Evolutionary conservation across 2,888 invertebrate species (phyloP), one percentile per base, ranked within the genome.

Genomic region (Hedya salicella): DNA sequence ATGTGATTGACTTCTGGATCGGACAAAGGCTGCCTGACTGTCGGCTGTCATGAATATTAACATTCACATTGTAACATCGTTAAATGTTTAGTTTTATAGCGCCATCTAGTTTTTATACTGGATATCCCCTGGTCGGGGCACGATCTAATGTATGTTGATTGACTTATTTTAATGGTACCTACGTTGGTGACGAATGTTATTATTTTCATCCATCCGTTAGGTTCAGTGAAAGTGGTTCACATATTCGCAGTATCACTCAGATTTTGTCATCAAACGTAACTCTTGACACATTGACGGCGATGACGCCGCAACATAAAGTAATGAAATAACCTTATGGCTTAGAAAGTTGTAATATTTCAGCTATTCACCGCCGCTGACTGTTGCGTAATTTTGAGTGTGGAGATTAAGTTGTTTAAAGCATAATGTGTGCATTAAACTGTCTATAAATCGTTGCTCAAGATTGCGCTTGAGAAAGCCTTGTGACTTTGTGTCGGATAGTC

Each of bases 301-400:
- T 66, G 66, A 66, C n/a, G 30, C n/a, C 14, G 61, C 60, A 49
- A 46, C 40, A 54, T 42, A n/a, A 17, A 17, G 53, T 61, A 30
- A 54, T 66, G 42, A 48, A 46, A 30, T 56, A 42, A 66, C 39
- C 21, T 66, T 44, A 49, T 32, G 21, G 40, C 66, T 53, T 61
- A 54, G 67, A 62, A 67, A 67, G 62, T 65, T 54, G 56, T 48
- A 46, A 57, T 62, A 40, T 49, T 62, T 60, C 52, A 46, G 42
- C 48, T 30, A 56, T 46, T 65, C 30, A 16, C 40, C 44, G 46
- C 30, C 40, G 6, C 14, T n/a, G 14, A 48, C 30, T 30, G 60
- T 69, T 64, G 60, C 40, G 50, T 44, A 67, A 67, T 21, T 53
- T 44, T 36, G 62, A 68, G 44, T 25, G 40, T 42, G 36, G 50